Base-by-base conservation (phyloP, 2,113 vertebrate species). In the Nycticorax nycticorax region DNA sequence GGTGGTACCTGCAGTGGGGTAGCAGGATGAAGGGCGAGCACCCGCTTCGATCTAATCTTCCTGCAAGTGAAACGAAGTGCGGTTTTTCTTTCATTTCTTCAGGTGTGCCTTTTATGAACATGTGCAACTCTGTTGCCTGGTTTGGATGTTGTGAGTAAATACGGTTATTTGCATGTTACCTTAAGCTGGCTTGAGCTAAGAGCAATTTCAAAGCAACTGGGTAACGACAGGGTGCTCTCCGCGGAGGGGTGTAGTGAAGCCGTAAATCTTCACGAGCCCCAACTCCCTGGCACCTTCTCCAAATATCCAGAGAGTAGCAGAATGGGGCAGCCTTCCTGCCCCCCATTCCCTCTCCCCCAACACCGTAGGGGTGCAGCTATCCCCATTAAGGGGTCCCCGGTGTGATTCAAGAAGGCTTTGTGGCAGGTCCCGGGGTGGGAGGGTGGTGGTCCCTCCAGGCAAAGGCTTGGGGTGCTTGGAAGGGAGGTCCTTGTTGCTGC, bases 11-110 rank as follows among this genome's bases (percentile, higher is more conserved):
- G 43, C 89, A 93, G 77, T 0, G 1, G n/a, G 72, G 80, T 39
- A 82, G 89, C 66, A 68, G 80, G 64, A 88, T 72, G 66, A 91
- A 96, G 89, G 64, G 68, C 0, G 1, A 83, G 62, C 8, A 1
- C 82, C 79, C 1, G 6, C 69, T 87, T 55, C 81, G 0, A 89
- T 94, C 84, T 94, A 4, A 95, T 96, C 91, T 91, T 66, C 56
- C 77, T 91, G 37, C 66, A 30, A 95, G 87, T 89, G 94, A 91
- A 95, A 91, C 41, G 0, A 43, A 82, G 39, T 73, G 96, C 64
- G 94, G 89, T 64, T 96, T 96, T 93, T 87, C 94, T 96, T 97
- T 96, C 91, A 85, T 96, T 96, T 96, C 27, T 8, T 96, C 95
- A 94, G 56, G 27, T 91, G 93, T 95, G 69, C 78, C 62, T 91